Evolutionary conservation across 2,797 vertebrate genomes (phyloP).

Genomic region (Halcyon chelicuti): DNA sequence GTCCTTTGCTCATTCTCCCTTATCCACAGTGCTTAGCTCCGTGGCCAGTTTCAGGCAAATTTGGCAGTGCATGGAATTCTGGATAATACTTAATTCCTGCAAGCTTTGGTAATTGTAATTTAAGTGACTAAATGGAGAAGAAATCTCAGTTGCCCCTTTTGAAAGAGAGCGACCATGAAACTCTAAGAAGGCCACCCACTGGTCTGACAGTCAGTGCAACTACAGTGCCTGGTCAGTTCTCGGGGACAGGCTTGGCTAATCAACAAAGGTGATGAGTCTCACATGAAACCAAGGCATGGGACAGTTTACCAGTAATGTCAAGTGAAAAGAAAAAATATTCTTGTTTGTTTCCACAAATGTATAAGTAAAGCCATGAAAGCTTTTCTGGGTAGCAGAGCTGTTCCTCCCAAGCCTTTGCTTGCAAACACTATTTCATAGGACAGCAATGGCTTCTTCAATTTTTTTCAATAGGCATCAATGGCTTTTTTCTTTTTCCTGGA

Average conservation of each 20-base stretch:
- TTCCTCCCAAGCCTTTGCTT: background rate
- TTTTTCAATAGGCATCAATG: no score
- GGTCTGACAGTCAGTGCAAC: no score
- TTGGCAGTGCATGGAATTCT: background rate
- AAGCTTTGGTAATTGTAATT: background rate
- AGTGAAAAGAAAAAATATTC: background rate
- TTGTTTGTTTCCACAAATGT: background rate
- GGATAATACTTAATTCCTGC: background rate
- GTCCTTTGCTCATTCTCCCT: background rate
- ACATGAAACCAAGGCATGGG: background rate
- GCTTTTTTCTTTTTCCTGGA: background rate
- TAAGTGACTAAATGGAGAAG: background rate
- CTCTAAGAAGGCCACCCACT: rapidly evolving
- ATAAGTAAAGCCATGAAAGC: background rate
- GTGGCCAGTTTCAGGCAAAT: background rate
- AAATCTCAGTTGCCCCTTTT: background rate
- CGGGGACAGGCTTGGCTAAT: background rate
- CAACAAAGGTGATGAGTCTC: background rate
- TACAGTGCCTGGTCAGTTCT: background rate
- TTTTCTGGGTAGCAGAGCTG: background rate
- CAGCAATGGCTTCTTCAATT: background rate
- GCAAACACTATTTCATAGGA: background rate
- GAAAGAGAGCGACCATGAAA: background rate
- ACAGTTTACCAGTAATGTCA: background rate
- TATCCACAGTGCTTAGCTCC: background rate